phyloP scores from a whole-genome alignment of 1,140 invertebrate genomes.

The Ptiloglossa arizonensis region DNA sequence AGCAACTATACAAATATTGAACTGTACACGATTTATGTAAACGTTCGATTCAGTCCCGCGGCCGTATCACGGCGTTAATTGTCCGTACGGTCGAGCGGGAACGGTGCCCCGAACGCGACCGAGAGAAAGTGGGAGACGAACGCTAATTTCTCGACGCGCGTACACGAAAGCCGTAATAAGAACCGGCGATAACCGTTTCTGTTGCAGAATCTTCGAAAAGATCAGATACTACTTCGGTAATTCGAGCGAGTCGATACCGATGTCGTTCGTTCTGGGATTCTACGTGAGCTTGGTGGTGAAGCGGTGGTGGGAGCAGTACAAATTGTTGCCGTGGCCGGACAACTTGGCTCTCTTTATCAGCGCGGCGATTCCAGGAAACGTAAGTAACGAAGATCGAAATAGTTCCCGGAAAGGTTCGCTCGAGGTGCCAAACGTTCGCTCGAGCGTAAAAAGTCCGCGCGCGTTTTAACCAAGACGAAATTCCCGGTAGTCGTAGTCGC shows the following conservation, averaged over 20 bases:
- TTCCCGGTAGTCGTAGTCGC: conserved; percentile 16
- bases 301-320: conserved; percentile 96
- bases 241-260: conserved; percentile 92
- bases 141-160: neutral
- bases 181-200: conserved; percentile 38
- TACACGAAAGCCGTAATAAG: neutral
- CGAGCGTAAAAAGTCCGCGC: neutral
- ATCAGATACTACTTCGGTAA: conserved; percentile 90
- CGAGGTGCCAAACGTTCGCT: neutral
- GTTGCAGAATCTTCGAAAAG: conserved; percentile 90
- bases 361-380: conserved; percentile 93
- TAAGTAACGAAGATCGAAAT: conserved; percentile 83
- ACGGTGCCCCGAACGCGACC: no score
- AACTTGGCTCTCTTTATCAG: conserved; percentile 94
- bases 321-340: conserved; percentile 94
- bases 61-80: neutral
- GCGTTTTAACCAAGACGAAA: neutral
- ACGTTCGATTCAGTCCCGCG: neutral
- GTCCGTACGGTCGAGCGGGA: no score
- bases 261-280: conserved; percentile 97
- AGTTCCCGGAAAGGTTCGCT: neutral
- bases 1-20: conserved; percentile 27
- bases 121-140: neutral
- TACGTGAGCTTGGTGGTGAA: conserved; percentile 95
- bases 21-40: neutral